These are phyloP conservation scores for Ceratothoa steindachneri DNA, from an alignment of 2,888 invertebrate genomes.

Conservation along the genomic window DNA sequence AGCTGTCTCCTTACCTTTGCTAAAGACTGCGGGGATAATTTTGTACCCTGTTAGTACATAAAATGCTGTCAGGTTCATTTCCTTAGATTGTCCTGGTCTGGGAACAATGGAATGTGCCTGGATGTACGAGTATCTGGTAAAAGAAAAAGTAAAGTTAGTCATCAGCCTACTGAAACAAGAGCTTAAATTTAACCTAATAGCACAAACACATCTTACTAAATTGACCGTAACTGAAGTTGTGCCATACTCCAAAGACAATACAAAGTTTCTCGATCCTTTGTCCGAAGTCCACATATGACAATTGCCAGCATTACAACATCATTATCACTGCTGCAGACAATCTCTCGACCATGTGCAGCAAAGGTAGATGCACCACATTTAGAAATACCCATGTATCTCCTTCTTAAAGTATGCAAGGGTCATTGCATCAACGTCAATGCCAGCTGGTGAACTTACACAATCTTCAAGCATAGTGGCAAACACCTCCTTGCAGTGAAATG, in stretches of 20 bases:
- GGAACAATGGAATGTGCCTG: background rate
- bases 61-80: background rate
- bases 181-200: background rate
- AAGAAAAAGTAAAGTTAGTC: background rate
- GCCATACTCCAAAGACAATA: background rate
- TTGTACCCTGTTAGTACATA: background rate
- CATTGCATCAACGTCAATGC: background rate
- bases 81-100: background rate
- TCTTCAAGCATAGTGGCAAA: slow-evolving; percentile 11
- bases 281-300: background rate
- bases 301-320: slow-evolving; percentile 20
- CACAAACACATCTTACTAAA: background rate
- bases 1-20: background rate
- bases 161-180: background rate
- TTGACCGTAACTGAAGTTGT: background rate
- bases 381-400: background rate
- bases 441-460: background rate
- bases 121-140: background rate
- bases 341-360: slow-evolving; percentile 16
- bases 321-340: slow-evolving; percentile 10
- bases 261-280: background rate
- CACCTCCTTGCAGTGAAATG: slow-evolving; percentile 14
- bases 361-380: background rate
- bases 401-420: background rate
- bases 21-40: background rate